phyloP scores from a whole-genome alignment of 2,797 vertebrate genomes.

The Argentina silus region DNA sequence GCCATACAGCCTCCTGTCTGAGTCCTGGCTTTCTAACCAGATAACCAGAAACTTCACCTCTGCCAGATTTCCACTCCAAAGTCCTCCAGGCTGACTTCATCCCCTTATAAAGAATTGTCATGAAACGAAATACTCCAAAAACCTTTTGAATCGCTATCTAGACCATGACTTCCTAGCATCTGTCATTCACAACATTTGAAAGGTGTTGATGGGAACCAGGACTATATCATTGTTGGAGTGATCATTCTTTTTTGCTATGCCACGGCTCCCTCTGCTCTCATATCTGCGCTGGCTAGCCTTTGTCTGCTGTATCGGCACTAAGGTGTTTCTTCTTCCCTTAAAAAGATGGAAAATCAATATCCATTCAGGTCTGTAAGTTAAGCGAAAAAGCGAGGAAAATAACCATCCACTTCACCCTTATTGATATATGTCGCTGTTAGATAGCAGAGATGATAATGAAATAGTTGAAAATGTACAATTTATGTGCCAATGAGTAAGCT shows the following conservation, averaged over 20 bases:
- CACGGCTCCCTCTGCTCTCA: constrained; percentile 40
- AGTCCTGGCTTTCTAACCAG: constrained; percentile 30
- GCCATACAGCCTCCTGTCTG: constrained; percentile 62
- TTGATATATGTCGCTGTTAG: constrained; percentile 70
- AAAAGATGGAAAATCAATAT: constrained; percentile 79
- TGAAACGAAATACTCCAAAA: not conserved
- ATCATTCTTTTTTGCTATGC: constrained; percentile 41
- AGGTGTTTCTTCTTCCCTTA: constrained; percentile 69
- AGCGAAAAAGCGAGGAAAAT: constrained; percentile 67
- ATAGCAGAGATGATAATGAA: constrained; percentile 75
- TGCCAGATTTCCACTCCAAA: constrained; percentile 31
- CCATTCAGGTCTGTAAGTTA: constrained; percentile 68
- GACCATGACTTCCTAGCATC: not conserved
- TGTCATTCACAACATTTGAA: not conserved
- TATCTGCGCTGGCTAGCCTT: constrained; percentile 62
- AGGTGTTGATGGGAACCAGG: not conserved
- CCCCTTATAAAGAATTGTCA: not conserved
- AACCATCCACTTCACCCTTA: constrained; percentile 68
- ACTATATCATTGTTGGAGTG: not conserved
- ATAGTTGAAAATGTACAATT: constrained; percentile 77
- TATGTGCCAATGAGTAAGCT: constrained; percentile 74
- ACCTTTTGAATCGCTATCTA: not conserved
- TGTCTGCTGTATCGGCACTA: constrained; percentile 71
- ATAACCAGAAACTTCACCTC: constrained; percentile 37
- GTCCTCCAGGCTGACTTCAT: not conserved